Base-by-base conservation (phyloP, 1,140 invertebrate genomes). In the Plutomurus gul region DNA sequence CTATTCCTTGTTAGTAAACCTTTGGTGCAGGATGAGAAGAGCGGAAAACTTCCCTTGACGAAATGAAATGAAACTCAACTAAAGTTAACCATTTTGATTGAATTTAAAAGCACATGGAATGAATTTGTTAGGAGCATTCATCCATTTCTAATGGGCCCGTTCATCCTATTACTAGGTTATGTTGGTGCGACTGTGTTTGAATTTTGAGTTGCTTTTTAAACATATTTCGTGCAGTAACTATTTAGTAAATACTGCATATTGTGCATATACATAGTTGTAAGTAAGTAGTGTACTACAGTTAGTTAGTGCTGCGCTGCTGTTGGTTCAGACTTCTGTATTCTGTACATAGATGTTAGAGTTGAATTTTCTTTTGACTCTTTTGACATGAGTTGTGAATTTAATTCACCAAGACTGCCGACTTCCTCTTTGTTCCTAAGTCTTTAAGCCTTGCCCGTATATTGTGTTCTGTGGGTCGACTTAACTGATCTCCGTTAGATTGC, bases 61-160 rank as follows among this genome's bases (percentile, higher is more conserved):
- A 65, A 65, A 65, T 65, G 56, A 65, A 65, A 65, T 33, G 25
- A 65, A 65, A 65, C 56, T 65, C 56, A 33, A 65, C 56, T 65
- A 65, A 65, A 65, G 30, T 65, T 65, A 65, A 46, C 56, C 76
- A 78, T 78, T 78, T 78, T 78, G 76, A 78, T 78, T 78, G 76
- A 78, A 78, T 78, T 47, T 37, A 37, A 78, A 78, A 73, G 76
- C 76, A 78, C 51, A 78, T 78, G 76, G 76, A 72, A 72, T 78
- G 76, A 78, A 78, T 78, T 78, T 78, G 76, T 78, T 78, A 39
- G 65, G 18, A 33, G 60, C 40, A 73, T 43, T 78, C 76, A 78
- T 78, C 76, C 76, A 78, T 78, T 70, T 73, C 76, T 73, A 78
- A 78, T 78, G 76, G 43, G 70, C 36, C 65, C 65, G 51, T 65